Base-by-base conservation (phyloP, 2,888 invertebrate genomes). In the Dilophus febrilis region DNA sequence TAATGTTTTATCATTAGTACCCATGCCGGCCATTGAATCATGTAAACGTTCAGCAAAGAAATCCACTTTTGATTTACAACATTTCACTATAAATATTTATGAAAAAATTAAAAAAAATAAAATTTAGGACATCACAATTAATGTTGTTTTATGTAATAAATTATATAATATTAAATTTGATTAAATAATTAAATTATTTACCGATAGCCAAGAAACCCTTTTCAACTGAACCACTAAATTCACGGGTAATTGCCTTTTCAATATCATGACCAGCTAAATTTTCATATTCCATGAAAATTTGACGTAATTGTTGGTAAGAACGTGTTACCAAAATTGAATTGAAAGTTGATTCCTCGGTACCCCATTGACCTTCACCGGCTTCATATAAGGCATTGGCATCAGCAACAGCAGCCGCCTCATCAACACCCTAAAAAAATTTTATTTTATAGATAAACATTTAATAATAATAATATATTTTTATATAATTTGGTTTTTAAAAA, bases 11-110 rank as follows among this genome's bases (percentile, higher is more conserved):
- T 94, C 91, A 56, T 84, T 87, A 46, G 92, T 92, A 26, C 74
- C 63, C 52, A 87, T 53, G 35, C 94, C 92, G 60, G 83, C 80
- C 90, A 94, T 90, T 48, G 85, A 77, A 46, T 84, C 77, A 61
- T 91, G 78, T 32, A 94, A 70, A 50, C 88, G 77, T 60, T 88
- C 86, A 30, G 92, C 91, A 60, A 91, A 92, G 68, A 83, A 92
- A 36, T 80, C 83, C 37, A 87, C 83, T 62, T 86, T 84, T 58
- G 87, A 87, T 64, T 83, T 85, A 26, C 86, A 85, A 61, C 85
- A 85, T 65, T 84, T 84, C 10, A 83, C 86, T 86, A 59, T 42
- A 66, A 58, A 44, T 45, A 50, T n/a, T 35, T 30, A 42, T 22
- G 8, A 8, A 22, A 43, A 39, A 39, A 29, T 38, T 41, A 35